These are phyloP conservation scores for Idaea dimidiata DNA, from an alignment of 2,888 invertebrate species.

Conservation along the genomic window DNA sequence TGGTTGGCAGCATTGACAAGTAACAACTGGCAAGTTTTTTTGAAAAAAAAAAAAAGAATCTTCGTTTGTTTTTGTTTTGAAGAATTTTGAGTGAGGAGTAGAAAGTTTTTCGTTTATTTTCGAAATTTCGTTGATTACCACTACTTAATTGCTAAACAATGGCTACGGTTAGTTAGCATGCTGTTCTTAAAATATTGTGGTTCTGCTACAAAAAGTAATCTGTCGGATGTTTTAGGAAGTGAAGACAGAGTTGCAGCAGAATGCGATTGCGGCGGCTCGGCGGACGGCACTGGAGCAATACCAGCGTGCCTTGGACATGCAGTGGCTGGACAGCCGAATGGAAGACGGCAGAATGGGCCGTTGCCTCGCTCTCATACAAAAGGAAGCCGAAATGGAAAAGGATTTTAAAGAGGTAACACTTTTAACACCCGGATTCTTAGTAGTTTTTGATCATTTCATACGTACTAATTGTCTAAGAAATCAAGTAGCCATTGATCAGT, in stretches of 20 bases:
- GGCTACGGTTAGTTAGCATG: background rate
- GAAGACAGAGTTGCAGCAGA: slow-evolving; percentile 60
- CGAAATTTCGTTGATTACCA: background rate
- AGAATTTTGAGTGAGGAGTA: background rate
- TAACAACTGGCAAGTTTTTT: background rate
- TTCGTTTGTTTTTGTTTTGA: background rate
- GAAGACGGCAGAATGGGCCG: slow-evolving; percentile 69
- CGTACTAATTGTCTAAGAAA: background rate
- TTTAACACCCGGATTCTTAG: background rate
- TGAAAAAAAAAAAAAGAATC: background rate
- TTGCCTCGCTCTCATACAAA: slow-evolving; percentile 58
- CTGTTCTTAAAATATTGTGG: background rate
- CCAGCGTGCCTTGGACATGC: slow-evolving; percentile 61
- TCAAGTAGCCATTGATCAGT: no score
- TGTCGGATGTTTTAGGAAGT: slow-evolving; percentile 43
- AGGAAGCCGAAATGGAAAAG: slow-evolving; percentile 69
- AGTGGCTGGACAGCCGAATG: slow-evolving; percentile 71
- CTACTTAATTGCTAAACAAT: background rate
- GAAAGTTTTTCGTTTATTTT: background rate
- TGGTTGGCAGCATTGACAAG: background rate
- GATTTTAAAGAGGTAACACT: slow-evolving; percentile 61
- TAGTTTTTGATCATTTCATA: no score
- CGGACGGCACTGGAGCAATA: slow-evolving; percentile 51
- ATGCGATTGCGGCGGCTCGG: slow-evolving; percentile 49
- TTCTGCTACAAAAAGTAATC: background rate